phyloP scores from a whole-genome alignment of 1,140 invertebrate species.

The Coenobita brevimanus region DNA sequence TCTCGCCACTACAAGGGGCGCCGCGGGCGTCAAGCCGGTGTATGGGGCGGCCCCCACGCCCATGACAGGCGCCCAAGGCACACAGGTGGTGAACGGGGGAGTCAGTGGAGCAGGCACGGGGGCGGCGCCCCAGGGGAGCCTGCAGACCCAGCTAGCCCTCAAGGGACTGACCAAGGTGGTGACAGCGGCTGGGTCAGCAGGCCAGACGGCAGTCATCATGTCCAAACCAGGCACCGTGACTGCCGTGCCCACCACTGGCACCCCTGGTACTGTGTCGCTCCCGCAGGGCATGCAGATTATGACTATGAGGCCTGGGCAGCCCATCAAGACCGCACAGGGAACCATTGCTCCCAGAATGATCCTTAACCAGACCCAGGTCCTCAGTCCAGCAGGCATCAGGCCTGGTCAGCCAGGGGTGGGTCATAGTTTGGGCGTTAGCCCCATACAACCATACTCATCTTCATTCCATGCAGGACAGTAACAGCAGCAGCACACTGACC shows the following conservation, averaged over 20 bases:
- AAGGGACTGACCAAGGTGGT: constrained; percentile 53
- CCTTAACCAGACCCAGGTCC: constrained; percentile 55
- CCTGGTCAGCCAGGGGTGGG: constrained; percentile 57
- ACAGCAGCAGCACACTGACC: too few relatives aligned
- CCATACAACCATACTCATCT: too few relatives aligned
- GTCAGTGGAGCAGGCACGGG: constrained; percentile 38
- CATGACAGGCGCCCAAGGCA: constrained; percentile 61
- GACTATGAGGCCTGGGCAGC: constrained; percentile 54
- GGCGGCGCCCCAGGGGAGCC: constrained; percentile 24
- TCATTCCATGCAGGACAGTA: too few relatives aligned
- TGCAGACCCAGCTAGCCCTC: constrained; percentile 43
- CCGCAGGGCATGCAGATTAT: constrained; percentile 59
- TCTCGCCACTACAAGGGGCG: constrained; percentile 13
- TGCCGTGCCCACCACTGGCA: constrained; percentile 44
- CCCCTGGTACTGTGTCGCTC: constrained; percentile 42
- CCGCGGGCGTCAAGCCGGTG: constrained; percentile 37
- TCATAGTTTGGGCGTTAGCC: not conserved
- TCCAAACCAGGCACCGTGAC: constrained; percentile 64
- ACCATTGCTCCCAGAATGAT: constrained; percentile 61
- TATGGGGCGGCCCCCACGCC: constrained; percentile 63
- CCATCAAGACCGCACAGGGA: constrained; percentile 56
- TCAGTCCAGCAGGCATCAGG: constrained; percentile 31
- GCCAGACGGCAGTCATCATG: constrained; percentile 61
- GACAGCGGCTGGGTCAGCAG: constrained; percentile 36
- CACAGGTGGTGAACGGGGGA: constrained; percentile 57